Evolutionary conservation across 2,113 vertebrate genomes (phyloP), one percentile per base, ranked within the genome.

Genomic region (Entelurus aequoreus): DNA sequence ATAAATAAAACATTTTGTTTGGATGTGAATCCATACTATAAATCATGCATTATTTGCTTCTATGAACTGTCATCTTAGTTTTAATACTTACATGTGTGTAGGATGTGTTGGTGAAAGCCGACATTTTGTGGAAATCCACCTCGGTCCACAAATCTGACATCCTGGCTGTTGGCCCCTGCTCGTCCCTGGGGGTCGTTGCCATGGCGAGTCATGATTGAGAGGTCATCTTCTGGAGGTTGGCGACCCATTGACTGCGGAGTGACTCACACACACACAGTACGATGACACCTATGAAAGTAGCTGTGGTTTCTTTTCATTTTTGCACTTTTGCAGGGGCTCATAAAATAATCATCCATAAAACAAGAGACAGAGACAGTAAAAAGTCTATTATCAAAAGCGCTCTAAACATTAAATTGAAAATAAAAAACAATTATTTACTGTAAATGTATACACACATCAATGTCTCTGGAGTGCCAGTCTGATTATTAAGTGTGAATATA

Each of bases 71-170:
- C 28, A 2, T 42, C 40, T 42, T 42, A 42, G 40, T 42, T 50
- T 50, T 19, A 50, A 19, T 50, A 50, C 16, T 19, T 50, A 8
- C 15, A 50, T 28, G 8, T 72, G 10, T 59, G 5, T 61, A 87
- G 86, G 79, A 82, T 52, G 36, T 79, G 28, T 71, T 65, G 2
- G 63, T 84, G 14, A 71, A 42, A 49, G 80, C 75, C 15, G 65
- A 76, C 15, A 40, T 62, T 14, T 78, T 77, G 0, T 87, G 88
- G 84, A 87, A 83, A 66, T 78, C 74, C 15, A 40, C 61, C 0
- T 38, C 59, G 1, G 44, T 78, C 21, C 81, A 78, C 58, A 72
- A 19, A 1, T 75, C 83, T 6, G 77, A 84, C n/a, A 75, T 83
- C 62, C 37, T 77, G 51, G 71, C 79, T 5, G 49, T 82, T n/a